Base-by-base conservation (phyloP, 2,888 invertebrate species). In the Parascotia fuliginaria region DNA sequence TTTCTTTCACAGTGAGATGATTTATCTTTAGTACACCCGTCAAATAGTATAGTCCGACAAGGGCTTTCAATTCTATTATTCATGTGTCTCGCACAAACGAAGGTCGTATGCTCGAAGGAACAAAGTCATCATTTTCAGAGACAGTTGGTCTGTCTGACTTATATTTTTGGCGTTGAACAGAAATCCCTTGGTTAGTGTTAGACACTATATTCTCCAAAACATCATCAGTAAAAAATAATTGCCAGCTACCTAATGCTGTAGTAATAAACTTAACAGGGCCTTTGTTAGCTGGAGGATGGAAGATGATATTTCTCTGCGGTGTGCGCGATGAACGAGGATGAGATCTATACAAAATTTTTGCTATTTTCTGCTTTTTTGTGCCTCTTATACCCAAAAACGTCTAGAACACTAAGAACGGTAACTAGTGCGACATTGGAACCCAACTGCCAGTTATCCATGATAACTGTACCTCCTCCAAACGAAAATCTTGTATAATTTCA, bases 361-460 rank as follows among this genome's bases (percentile, higher is more conserved):
- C 11, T 50, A 12, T 27, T 55, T 54, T 47, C 57, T 55, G 40
- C 54, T 64, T 42, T 40, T 48, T 40, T 62, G 64, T 46, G 42
- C 65, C 60, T 14, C 29, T 50, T 19, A 36, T 42, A 13, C 41
- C 36, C 15, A 47, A n/a, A n/a, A 19, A 19, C 19, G 19, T 19
- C 24, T 13, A 24, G 12, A 19, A 19, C 19, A 19, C 19, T 19
- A 5, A 19, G 19, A 19, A 19, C 19, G 19, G 19, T 19, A 19
- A 19, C 19, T 5, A 5, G 3, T 19, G 19, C 19, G 19, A 19
- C 19, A 19, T 19, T 19, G 19, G 19, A 19, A 19, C 19, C 19
- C 3, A 19, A 19, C 19, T 19, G 19, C 19, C 19, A 19, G 19
- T 33, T 24, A 9, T 34, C 42, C 15, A 11, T 19, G 19, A 19